These are phyloP conservation scores for Motacilla tschutschensis DNA, from an alignment of 2,113 vertebrate genomes.

Conservation along the genomic window DNA sequence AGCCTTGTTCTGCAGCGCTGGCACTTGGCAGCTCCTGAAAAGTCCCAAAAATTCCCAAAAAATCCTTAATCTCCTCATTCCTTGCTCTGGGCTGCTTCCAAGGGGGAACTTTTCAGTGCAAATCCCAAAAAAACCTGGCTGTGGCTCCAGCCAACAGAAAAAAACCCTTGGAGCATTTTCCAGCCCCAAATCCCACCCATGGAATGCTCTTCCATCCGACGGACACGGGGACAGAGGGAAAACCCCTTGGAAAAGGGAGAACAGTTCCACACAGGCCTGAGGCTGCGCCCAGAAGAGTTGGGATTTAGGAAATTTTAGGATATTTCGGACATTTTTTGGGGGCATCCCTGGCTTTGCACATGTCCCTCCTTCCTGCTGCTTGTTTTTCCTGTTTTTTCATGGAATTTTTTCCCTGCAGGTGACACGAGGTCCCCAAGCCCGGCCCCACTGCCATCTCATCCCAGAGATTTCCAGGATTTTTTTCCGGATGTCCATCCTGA, in stretches of 20 bases:
- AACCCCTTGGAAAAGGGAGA: neutral
- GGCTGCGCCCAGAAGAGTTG: neutral
- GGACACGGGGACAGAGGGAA: neutral
- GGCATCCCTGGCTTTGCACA: too few relatives aligned
- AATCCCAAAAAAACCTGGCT: neutral
- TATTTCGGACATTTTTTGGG: accelerated
- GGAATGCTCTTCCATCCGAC: neutral
- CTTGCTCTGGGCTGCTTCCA: neutral
- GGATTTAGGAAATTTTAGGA: neutral
- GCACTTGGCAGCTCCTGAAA: neutral
- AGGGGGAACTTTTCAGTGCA: neutral
- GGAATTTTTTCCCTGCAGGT: neutral
- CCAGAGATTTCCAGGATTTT: accelerated
- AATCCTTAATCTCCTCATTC: neutral
- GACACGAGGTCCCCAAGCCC: accelerated
- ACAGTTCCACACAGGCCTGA: accelerated
- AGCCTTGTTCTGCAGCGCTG: neutral
- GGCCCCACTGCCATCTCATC: neutral
- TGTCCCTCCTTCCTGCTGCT: accelerated
- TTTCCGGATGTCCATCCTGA: accelerated
- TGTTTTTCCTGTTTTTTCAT: neutral
- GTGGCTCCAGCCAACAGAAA: accelerated
- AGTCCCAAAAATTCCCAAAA: too few relatives aligned
- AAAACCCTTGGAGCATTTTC: neutral
- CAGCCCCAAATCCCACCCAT: neutral